phyloP scores from a whole-genome alignment of 2,797 vertebrate species.

The Channa striata region DNA sequence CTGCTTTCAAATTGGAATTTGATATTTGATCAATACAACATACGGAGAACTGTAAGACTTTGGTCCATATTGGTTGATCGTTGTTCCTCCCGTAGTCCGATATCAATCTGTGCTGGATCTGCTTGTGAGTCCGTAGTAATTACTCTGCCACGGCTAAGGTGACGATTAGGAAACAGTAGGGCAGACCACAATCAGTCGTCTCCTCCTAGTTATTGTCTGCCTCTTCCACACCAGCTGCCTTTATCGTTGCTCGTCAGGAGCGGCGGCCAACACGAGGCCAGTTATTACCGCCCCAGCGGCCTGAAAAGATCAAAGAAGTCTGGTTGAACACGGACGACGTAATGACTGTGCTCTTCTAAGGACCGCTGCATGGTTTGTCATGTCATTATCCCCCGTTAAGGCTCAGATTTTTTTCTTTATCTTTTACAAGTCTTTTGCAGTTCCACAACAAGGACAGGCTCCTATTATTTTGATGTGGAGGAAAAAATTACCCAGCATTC shows the following conservation, averaged over 20 bases:
- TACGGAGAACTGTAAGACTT: neutral
- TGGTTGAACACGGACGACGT: slow-evolving; percentile 59
- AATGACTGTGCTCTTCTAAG: slow-evolving; percentile 61
- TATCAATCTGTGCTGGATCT: slow-evolving; percentile 18
- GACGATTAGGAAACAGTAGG: slow-evolving; percentile 54
- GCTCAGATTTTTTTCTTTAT: slow-evolving; percentile 16
- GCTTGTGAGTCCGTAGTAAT: slow-evolving; percentile 49
- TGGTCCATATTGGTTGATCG: slow-evolving; percentile 6
- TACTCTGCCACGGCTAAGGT: slow-evolving; percentile 46
- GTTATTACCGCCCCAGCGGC: slow-evolving; percentile 67
- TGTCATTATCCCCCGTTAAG: slow-evolving; percentile 69
- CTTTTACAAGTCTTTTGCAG: slow-evolving; percentile 45
- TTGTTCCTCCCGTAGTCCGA: neutral
- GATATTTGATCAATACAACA: slow-evolving; percentile 17
- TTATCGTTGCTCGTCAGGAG: slow-evolving; percentile 70
- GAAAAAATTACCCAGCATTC: slow-evolving; percentile 24
- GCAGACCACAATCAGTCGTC: slow-evolving; percentile 58
- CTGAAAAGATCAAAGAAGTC: slow-evolving; percentile 74
- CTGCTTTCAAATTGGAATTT: slow-evolving; percentile 21
- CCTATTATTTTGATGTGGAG: slow-evolving; percentile 56
- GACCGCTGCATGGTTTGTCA: slow-evolving; percentile 61
- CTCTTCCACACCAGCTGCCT: slow-evolving; percentile 44
- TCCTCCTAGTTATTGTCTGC: slow-evolving; percentile 55
- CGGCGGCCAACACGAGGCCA: slow-evolving; percentile 48
- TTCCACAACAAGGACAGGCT: slow-evolving; percentile 41